A percentile compares a stretch with the other conserved stretches of the same genome.
phyloP scores from a whole-genome alignment of 2,113 vertebrate genomes.

The Phalacrocorax brasilianus region DNA sequence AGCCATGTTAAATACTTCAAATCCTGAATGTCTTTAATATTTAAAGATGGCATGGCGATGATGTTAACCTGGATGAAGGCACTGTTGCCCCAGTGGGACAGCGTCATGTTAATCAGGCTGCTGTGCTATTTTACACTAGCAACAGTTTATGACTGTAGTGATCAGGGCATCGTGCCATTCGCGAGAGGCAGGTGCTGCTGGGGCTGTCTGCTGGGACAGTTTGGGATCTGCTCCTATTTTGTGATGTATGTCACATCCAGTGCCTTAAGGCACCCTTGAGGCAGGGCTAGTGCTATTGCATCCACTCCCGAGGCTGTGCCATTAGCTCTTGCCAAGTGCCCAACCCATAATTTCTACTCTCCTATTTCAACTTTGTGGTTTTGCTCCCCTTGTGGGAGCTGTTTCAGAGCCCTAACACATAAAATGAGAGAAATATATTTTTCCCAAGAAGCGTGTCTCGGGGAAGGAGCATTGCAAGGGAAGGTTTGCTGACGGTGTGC shows the following conservation, averaged over 20 bases:
- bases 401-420: background rate
- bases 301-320: background rate
- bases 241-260: background rate
- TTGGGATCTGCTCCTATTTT: background rate
- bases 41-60: rapidly evolving
- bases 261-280: background rate
- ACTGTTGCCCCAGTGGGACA: background rate
- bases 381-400: background rate
- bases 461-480: background rate
- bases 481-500: background rate
- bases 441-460: rapidly evolving
- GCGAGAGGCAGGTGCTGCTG: background rate
- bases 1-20: background rate
- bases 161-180: rapidly evolving
- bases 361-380: background rate
- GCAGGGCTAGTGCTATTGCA: background rate
- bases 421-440: background rate
- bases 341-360: background rate
- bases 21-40: background rate
- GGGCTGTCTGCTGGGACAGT: background rate
- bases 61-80: background rate
- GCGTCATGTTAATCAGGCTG: rapidly evolving
- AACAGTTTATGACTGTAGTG: background rate
- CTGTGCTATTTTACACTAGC: background rate
- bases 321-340: background rate